These are phyloP conservation scores for Rhingia campestris DNA, from an alignment of 2,888 invertebrate genomes.

Conservation along the genomic window DNA sequence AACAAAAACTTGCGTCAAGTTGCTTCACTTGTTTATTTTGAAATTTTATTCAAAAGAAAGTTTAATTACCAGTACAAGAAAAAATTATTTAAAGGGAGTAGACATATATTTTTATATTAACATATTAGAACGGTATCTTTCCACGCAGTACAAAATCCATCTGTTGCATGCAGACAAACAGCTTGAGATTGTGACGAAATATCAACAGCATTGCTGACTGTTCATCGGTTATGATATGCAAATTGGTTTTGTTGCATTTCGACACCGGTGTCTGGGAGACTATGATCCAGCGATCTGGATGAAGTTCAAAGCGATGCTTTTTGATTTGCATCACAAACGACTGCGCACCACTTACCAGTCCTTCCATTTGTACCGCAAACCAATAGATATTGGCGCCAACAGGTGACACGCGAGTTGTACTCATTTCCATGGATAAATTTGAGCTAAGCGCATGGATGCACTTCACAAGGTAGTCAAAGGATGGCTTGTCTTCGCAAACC, in stretches of 20 bases:
- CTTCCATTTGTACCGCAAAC: slow-evolving; percentile 45
- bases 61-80: neutral
- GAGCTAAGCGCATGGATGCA: slow-evolving; percentile 22
- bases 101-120: neutral
- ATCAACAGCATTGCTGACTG: slow-evolving; percentile 73
- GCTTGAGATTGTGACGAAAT: slow-evolving; percentile 49
- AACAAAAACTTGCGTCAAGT: too few species aligned
- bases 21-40: too few species aligned
- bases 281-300: slow-evolving; percentile 73
- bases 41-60: neutral
- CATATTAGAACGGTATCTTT: slow-evolving; percentile 21
- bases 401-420: slow-evolving; percentile 2
- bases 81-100: neutral
- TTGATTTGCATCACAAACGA: slow-evolving; percentile 70
- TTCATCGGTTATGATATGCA: slow-evolving; percentile 75
- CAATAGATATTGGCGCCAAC: slow-evolving; percentile 29
- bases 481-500: slow-evolving; percentile 24
- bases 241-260: slow-evolving; percentile 60
- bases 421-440: slow-evolving; percentile 14
- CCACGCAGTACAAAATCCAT: slow-evolving; percentile 46
- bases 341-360: slow-evolving; percentile 60
- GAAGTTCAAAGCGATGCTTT: slow-evolving; percentile 70
- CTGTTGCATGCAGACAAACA: slow-evolving; percentile 66
- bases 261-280: slow-evolving; percentile 51
- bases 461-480: slow-evolving; percentile 30